Evolutionary conservation across 2,888 invertebrate genomes (phyloP), one percentile per base, ranked within the genome.

Genomic region (Papilio protenor): DNA sequence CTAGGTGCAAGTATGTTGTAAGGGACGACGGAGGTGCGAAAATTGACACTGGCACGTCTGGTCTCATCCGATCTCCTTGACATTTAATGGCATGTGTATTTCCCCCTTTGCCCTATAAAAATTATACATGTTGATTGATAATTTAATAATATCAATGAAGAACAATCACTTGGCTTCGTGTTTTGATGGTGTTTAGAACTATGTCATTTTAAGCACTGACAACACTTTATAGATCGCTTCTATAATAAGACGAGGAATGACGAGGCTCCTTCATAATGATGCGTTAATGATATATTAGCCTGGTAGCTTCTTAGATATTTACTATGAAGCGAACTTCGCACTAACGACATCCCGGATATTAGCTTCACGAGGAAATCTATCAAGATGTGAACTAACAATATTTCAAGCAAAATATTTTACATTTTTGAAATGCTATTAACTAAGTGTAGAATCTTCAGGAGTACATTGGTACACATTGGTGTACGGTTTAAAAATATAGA

Each of bases 321-420:
- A 61, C 16, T 27, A 12, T 33, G 61, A 61, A 33, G 64, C 64
- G 18, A 40, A 64, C 18, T 64, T 40, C 6, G 40, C 40, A 5
- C 33, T 40, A 66, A 33, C 16, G 23, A 61, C 61, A 27, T 61
- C 16, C 27, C 61, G 61, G 61, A 61, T 40, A 64, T 64, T 64
- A 33, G 40, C 66, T 40, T 3, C n/a, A 1, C 33, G 18, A 18
- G 66, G 40, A 64, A 27, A 33, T 64, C 27, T 64, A n/a, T 64
- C 40, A 64, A 40, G 40, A 61, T 59, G 27, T 27, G 14, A 27
- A 27, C 12, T 1, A 55, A n/a, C 55, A 55, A 55, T 55, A 55
- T 55, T 55, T 55, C 55, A 18, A 55, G 21, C 8, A 55, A 55
- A 8, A 10, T 2, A n/a, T 55, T n/a, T 55, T n/a, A 10, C 10